Conservation (phyloP, 2,113 vertebrate genomes). For the Macaca mulatta region DNA sequence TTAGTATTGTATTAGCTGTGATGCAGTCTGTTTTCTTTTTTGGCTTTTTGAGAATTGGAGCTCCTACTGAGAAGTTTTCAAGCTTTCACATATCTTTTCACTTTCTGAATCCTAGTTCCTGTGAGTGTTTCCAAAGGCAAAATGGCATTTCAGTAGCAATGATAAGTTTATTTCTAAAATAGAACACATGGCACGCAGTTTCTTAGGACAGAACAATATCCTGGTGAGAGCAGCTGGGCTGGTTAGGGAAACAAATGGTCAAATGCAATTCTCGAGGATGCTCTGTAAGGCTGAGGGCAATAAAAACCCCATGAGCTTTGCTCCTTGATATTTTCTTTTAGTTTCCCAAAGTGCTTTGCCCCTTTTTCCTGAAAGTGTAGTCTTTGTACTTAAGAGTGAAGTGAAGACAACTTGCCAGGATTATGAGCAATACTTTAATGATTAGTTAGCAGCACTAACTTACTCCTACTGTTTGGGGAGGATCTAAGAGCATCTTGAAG, state of each 20-base stretch:
- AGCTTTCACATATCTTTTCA: constrained; percentile 50
- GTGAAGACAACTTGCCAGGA: not conserved
- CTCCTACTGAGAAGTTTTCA: constrained; percentile 46
- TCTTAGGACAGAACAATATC: constrained; percentile 52
- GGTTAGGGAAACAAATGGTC: constrained; percentile 45
- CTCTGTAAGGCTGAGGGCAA: constrained; percentile 29
- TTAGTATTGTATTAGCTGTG: not conserved
- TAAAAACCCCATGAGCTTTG: not conserved
- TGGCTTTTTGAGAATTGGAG: constrained; percentile 33
- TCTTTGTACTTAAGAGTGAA: constrained; percentile 25
- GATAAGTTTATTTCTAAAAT: constrained; percentile 67
- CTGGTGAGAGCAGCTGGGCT: constrained; percentile 51
- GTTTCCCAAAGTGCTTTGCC: not conserved
- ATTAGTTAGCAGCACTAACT: not conserved
- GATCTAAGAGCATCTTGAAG: constrained; percentile 1
- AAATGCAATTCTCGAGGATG: constrained; percentile 19
- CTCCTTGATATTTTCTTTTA: not conserved
- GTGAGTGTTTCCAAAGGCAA: constrained; percentile 58
- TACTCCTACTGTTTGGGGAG: not conserved
- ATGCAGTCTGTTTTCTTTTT: not conserved
- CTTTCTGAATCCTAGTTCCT: constrained; percentile 49
- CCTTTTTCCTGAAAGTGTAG: not conserved
- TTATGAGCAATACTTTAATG: not conserved
- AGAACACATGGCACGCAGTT: constrained; percentile 56
- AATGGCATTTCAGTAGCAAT: constrained; percentile 60